Conservation (phyloP, 1,140 invertebrate genomes). For the Trachelipus rathkii region DNA sequence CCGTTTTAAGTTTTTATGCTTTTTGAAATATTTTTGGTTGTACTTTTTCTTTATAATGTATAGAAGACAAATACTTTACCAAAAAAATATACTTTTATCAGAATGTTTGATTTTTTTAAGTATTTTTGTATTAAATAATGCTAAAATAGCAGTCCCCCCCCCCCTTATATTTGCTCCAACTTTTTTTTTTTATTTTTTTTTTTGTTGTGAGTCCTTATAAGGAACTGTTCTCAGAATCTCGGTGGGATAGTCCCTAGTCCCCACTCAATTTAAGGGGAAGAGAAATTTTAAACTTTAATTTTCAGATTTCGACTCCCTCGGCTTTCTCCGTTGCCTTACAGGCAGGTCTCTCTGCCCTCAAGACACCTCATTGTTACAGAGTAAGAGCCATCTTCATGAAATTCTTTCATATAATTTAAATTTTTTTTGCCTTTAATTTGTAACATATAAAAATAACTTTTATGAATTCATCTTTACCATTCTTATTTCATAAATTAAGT, state of each 20-base stretch:
- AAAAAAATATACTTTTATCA: no score
- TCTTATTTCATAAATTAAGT: no score
- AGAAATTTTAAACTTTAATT: constrained; percentile 90
- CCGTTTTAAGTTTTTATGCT: not conserved
- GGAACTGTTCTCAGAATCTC: constrained; percentile 61
- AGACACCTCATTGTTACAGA: constrained; percentile 69
- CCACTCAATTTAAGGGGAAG: constrained; percentile 83
- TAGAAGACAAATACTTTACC: no score
- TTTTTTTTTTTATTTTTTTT: no score
- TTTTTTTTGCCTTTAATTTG: no score
- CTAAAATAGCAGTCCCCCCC: no score
- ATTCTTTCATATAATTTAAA: constrained; percentile 64
- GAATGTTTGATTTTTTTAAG: no score
- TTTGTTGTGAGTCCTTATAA: constrained; percentile 60
- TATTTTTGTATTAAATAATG: no score
- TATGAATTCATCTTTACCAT: no score
- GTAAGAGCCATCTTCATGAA: not conserved
- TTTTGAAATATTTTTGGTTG: not conserved
- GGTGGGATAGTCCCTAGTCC: constrained; percentile 83
- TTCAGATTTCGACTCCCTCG: constrained; percentile 84
- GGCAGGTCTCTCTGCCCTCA: constrained; percentile 88
- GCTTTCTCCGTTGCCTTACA: constrained; percentile 86
- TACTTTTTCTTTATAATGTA: no score
- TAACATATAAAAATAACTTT: no score
- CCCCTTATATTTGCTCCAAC: no score